Conservation (phyloP, 2,113 vertebrate genomes). For the Rhipidura dahli region DNA sequence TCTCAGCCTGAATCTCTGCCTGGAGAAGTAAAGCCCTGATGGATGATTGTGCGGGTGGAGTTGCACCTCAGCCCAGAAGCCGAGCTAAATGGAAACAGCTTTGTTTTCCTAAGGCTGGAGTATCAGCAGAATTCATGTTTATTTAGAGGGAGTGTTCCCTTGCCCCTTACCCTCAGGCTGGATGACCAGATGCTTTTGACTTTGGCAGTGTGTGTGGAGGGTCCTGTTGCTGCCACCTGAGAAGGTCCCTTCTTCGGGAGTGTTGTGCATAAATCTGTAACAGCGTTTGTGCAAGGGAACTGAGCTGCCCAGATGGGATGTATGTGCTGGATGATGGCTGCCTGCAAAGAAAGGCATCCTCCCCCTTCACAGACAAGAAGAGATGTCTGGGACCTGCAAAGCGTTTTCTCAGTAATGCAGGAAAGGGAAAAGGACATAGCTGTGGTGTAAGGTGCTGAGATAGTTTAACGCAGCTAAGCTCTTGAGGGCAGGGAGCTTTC, state of each 20-base stretch:
- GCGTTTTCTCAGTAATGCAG: not conserved
- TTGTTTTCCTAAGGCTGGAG: slow-evolving; percentile 46
- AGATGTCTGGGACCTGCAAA: not conserved
- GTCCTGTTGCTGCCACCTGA: not conserved
- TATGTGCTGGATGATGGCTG: not conserved
- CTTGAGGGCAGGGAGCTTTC: slow-evolving; percentile 25
- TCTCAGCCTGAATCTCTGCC: slow-evolving; percentile 38
- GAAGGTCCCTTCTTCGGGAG: not conserved
- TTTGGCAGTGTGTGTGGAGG: not conserved
- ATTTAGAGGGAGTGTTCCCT: not conserved
- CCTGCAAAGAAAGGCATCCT: not conserved
- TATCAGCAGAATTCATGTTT: slow-evolving; percentile 41
- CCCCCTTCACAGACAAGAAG: not conserved
- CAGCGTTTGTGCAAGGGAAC: not conserved
- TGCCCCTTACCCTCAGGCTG: not conserved
- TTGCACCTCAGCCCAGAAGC: slow-evolving; percentile 42
- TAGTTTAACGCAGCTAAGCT: slow-evolving; percentile 6
- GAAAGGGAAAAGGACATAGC: not conserved
- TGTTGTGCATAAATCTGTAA: not conserved
- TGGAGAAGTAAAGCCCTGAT: not conserved
- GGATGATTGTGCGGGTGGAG: slow-evolving; percentile 26
- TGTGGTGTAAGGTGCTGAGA: slow-evolving; percentile 26
- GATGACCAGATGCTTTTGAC: not conserved
- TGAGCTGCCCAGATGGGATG: not conserved
- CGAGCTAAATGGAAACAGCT: slow-evolving; percentile 54